Conservation (phyloP, 2,888 invertebrate genomes). For the Harpalus rufipes region DNA sequence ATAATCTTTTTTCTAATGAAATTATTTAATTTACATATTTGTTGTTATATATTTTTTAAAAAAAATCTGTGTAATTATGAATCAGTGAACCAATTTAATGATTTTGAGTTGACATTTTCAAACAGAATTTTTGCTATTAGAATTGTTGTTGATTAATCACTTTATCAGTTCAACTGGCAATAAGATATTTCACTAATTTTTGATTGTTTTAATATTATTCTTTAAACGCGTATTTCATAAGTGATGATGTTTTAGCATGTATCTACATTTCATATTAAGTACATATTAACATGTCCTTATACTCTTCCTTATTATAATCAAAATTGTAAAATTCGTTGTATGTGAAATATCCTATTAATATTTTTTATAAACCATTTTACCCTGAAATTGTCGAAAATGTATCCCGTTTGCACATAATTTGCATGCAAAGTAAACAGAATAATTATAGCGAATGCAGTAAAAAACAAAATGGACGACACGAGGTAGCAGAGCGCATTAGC, state of each 20-base stretch:
- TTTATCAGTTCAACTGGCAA: not conserved
- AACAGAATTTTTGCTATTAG: not conserved
- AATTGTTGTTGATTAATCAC: not conserved
- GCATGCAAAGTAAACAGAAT: slow-evolving; percentile 27
- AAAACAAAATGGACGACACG: slow-evolving; percentile 33
- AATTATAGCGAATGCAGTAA: slow-evolving; percentile 37
- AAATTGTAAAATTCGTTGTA: too few relatives aligned
- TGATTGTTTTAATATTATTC: too few relatives aligned
- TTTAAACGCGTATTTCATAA: too few relatives aligned
- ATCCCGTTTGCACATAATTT: slow-evolving; percentile 6
- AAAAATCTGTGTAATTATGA: not conserved
- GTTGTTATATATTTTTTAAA: too few relatives aligned
- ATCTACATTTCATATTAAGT: too few relatives aligned
- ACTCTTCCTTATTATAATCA: too few relatives aligned
- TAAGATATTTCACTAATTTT: not conserved
- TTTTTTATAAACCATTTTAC: too few relatives aligned
- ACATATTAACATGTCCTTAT: too few relatives aligned
- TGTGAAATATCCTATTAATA: too few relatives aligned
- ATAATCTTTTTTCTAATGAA: too few relatives aligned
- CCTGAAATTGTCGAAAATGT: not conserved
- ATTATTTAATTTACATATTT: too few relatives aligned
- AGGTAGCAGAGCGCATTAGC: slow-evolving; percentile 39
- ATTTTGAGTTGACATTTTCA: not conserved
- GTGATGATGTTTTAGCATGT: too few relatives aligned
- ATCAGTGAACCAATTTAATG: not conserved